Evolutionary conservation across 2,113 vertebrate species (phyloP).

Genomic region (Guaruba guarouba): DNA sequence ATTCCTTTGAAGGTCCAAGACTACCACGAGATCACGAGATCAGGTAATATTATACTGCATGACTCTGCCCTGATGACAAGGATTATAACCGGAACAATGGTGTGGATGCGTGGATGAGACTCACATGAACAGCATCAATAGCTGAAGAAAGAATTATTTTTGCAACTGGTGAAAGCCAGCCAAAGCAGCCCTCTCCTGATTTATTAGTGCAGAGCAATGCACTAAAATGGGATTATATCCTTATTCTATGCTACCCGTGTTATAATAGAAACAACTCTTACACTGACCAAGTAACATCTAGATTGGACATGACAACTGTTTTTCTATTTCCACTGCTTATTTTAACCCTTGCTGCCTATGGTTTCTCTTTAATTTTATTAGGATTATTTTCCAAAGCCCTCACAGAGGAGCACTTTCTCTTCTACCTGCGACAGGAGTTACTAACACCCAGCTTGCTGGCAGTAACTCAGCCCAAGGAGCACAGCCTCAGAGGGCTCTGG

Average conservation of each 20-base stretch:
- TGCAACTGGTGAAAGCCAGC: neutral
- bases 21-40: neutral
- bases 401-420: neutral
- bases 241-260: neutral
- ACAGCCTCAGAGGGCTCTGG: neutral
- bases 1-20: neutral
- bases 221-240: neutral
- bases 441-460: neutral
- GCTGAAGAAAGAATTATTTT: neutral
- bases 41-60: neutral
- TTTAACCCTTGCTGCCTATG: neutral
- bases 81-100: neutral
- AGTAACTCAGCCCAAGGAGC: neutral
- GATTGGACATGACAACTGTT: neutral
- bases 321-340: neutral
- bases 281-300: neutral
- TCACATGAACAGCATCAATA: neutral
- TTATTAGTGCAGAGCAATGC: neutral
- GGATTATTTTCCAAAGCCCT: neutral
- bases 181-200: neutral
- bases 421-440: fast-evolving
- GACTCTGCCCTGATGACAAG: neutral
- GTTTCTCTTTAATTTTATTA: neutral
- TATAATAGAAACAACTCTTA: neutral
- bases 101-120: neutral